A percentile compares a stretch with the other conserved stretches of the same genome.
phyloP scores from a whole-genome alignment of 2,797 vertebrate genomes.

The Mycteria americana region DNA sequence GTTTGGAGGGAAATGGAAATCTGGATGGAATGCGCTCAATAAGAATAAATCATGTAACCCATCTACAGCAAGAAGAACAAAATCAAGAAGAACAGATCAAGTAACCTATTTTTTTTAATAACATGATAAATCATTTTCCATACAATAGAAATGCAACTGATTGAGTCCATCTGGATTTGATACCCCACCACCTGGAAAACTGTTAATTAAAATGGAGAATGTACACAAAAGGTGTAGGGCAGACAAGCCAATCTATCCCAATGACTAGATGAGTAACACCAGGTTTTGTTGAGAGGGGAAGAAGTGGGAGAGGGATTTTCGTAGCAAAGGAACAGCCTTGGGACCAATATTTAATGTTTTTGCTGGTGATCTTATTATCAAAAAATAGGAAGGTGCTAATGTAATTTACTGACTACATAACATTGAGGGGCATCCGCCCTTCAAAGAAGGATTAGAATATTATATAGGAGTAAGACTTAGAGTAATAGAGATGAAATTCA shows the following conservation, averaged over 20 bases:
- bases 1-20: background rate
- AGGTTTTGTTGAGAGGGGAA: background rate
- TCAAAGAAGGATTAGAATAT: background rate
- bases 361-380: background rate
- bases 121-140: background rate
- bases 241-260: background rate
- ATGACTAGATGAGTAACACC: background rate
- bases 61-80: background rate
- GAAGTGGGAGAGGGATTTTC: background rate
- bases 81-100: background rate
- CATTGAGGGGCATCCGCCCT: background rate
- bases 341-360: background rate
- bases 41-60: background rate
- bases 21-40: background rate
- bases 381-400: background rate
- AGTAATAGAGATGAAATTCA: background rate
- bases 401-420: background rate
- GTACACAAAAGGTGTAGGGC: background rate
- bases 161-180: background rate
- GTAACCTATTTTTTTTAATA: background rate
- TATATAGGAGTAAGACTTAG: background rate
- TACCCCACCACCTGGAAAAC: background rate
- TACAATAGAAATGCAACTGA: background rate
- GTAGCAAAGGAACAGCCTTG: background rate
- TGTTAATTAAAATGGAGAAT: background rate